Evolutionary conservation across 2,113 vertebrate species (phyloP), one percentile per base, ranked within the genome.

Genomic region (Todiramphus saurophagus): DNA sequence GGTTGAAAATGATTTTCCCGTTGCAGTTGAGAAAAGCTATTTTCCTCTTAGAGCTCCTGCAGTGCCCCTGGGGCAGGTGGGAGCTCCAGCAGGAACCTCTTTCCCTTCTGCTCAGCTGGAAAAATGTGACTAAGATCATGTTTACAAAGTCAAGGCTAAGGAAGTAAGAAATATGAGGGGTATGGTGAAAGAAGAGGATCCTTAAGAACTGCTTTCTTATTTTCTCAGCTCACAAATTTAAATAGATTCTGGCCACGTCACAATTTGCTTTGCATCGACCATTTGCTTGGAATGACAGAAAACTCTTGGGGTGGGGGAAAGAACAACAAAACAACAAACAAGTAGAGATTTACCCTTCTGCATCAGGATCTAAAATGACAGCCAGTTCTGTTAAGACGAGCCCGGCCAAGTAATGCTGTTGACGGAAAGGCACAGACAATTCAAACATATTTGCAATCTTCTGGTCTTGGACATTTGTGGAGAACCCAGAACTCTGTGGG

Each of bases 391-490:
- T 99, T 73, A 99, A 97, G n/a, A 99, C 99, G 16, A 99, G 98
- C 66, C 99, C 99, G 0, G 99, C 99, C 96, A 99, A 97, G 89
- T 98, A 99, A 97, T 99, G 99, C 86, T 99, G 99, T 67, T 99
- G 99, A 96, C 99, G 98, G 97, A 99, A 99, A 78, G 99, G 99
- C 87, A 99, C 98, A 5, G 99, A 99, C 93, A 99, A 95, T 94
- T 99, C 99, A 98, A 99, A 99, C 99, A 99, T 99, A 84, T 99
- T 99, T 93, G 99, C 99, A 80, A 99, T 99, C 98, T 99, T 99
- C 97, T 99, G 99, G 97, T 99, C 99, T 97, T 99, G 99, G 56
- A 99, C 98, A 9, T 98, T 99, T 58, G 99, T 99, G 67, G 99
- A 99, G 97, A 99, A 99, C 25, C 99, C 99, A 97, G 99, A 99